A percentile compares a stretch with the other conserved stretches of the same genome.
phyloP scores from a whole-genome alignment of 2,888 invertebrate genomes.

The Xanthia togata region DNA sequence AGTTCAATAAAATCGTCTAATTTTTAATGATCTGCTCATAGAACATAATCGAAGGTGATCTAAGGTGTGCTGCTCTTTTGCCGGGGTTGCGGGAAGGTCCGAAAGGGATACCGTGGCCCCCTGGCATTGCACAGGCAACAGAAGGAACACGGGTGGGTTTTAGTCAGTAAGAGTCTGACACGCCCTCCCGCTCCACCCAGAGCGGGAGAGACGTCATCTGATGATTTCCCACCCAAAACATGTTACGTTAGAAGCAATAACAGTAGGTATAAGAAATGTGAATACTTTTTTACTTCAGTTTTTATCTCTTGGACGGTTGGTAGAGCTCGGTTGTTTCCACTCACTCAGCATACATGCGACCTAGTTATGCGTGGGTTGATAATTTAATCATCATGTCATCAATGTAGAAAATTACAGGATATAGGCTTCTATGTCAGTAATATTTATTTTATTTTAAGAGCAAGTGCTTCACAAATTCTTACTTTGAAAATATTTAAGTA shows the following conservation, averaged over 20 bases:
- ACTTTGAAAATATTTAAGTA: neutral
- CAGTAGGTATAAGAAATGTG: conserved; percentile 16
- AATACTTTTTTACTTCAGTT: conserved; percentile 30
- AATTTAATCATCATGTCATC: neutral
- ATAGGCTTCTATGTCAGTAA: neutral
- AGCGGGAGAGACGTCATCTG: too few relatives aligned
- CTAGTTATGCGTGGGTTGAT: neutral
- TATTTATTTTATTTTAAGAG: neutral
- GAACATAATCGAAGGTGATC: neutral
- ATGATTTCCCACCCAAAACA: too few relatives aligned
- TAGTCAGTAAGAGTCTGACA: too few relatives aligned
- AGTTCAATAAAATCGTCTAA: neutral
- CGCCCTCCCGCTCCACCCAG: too few relatives aligned
- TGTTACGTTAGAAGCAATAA: neutral
- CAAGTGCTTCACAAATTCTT: neutral
- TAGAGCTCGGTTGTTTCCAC: neutral
- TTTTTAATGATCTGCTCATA: neutral
- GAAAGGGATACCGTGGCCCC: too few relatives aligned
- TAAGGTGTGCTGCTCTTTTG: too few relatives aligned
- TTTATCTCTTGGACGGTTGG: conserved; percentile 9
- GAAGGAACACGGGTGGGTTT: too few relatives aligned
- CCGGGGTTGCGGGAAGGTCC: too few relatives aligned
- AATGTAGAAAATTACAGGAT: neutral
- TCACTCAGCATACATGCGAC: neutral
- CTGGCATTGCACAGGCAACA: too few relatives aligned